These are phyloP conservation scores for Sthenelais limicola DNA, from an alignment of 2,888 invertebrate genomes.

Conservation along the genomic window DNA sequence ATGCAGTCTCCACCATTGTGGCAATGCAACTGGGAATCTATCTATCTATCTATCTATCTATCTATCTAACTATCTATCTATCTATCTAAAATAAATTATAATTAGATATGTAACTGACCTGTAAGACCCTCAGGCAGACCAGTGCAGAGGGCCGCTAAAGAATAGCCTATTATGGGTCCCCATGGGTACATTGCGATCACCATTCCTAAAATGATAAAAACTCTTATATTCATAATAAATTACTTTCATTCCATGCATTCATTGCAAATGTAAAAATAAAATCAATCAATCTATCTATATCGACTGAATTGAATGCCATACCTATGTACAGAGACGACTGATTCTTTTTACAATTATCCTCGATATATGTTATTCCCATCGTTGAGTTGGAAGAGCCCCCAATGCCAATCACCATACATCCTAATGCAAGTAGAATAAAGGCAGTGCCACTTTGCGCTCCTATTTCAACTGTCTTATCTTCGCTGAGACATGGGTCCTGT, in stretches of 20 bases:
- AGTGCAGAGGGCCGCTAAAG: conserved; percentile 47
- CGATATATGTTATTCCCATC: conserved; percentile 13
- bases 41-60: no score
- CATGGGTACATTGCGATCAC: conserved; percentile 44
- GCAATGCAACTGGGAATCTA: no score
- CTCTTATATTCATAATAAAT: no score
- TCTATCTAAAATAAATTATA: no score
- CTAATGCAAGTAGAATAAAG: conserved; percentile 12
- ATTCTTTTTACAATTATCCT: conserved; percentile 5
- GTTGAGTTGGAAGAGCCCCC: conserved; percentile 16
- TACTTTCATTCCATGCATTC: no score
- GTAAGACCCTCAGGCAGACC: conserved; percentile 49
- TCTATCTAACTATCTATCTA: no score
- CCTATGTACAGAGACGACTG: conserved; percentile 19
- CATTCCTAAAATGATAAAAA: conserved; percentile 38
- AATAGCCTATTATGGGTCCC: conserved; percentile 46
- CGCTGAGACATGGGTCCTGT: conserved; percentile 1
- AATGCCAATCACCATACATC: conserved; percentile 7
- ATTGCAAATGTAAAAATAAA: no score
- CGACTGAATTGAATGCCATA: no score
- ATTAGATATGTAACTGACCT: no score
- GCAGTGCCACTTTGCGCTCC: not conserved
- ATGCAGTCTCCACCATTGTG: no score
- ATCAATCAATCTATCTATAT: no score
- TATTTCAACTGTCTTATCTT: not conserved